phyloP scores from a whole-genome alignment of 2,797 vertebrate species.

The Galago senegalensis region DNA sequence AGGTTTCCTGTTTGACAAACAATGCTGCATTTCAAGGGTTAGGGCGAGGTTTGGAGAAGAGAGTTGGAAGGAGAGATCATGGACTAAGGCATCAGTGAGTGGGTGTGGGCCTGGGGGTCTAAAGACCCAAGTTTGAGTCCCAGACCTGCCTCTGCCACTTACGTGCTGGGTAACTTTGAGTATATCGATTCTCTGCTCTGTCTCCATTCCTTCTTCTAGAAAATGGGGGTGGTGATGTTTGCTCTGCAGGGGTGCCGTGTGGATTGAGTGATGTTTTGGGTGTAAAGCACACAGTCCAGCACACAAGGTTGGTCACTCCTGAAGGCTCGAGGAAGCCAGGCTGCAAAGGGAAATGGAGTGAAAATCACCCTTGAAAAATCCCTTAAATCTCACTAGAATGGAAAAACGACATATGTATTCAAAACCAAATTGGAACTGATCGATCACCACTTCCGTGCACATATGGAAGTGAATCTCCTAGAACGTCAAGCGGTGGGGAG shows the following conservation, averaged over 20 bases:
- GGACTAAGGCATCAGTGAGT: not conserved
- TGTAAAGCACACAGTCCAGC: not conserved
- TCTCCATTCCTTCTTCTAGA: not conserved
- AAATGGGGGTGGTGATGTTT: not conserved
- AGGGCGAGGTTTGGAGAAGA: not conserved
- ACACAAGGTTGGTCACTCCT: not conserved
- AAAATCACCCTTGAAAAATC: not conserved
- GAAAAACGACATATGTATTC: too few species aligned
- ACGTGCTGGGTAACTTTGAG: not conserved
- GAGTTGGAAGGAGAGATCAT: not conserved
- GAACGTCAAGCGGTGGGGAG: too few species aligned
- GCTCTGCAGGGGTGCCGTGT: not conserved
- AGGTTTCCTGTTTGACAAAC: constrained; percentile 20
- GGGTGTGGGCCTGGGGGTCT: not conserved
- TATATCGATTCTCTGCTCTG: not conserved
- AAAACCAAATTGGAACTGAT: too few species aligned
- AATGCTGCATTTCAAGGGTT: constrained; percentile 14
- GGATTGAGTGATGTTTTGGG: not conserved
- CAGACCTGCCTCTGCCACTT: not conserved
- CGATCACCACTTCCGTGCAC: too few species aligned
- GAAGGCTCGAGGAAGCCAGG: not conserved
- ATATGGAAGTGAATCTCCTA: too few species aligned
- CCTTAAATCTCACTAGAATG: not conserved
- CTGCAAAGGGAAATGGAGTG: not conserved
- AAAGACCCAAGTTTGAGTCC: not conserved